phyloP scores from a whole-genome alignment of 2,888 invertebrate genomes.

The Chloromyia formosa region DNA sequence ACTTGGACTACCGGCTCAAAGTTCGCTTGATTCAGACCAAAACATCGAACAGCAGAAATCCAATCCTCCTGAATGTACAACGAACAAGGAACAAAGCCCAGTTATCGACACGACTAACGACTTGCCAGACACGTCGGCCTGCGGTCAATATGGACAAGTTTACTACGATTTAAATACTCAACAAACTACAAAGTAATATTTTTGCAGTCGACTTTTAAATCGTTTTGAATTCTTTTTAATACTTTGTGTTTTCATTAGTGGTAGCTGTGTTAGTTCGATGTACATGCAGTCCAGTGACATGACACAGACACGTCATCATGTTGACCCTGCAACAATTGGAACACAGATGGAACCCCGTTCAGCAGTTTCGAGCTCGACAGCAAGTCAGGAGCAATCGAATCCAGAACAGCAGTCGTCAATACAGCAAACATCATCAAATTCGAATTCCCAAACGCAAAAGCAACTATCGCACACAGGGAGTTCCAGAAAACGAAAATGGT shows the following conservation, averaged over 20 bases:
- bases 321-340: slow-evolving; percentile 44
- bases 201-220: too few relatives aligned
- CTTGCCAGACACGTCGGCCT: not conserved
- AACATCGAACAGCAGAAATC: slow-evolving; percentile 17
- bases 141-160: slow-evolving; percentile 42
- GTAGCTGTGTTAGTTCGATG: slow-evolving; percentile 43
- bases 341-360: slow-evolving; percentile 41
- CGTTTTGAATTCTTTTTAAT: too few relatives aligned
- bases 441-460: slow-evolving; percentile 26
- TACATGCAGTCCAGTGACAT: slow-evolving; percentile 48
- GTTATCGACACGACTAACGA: not conserved
- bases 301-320: slow-evolving; percentile 50
- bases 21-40: slow-evolving; percentile 30
- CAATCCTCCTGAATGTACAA: not conserved
- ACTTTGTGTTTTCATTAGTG: slow-evolving; percentile 19
- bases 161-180: slow-evolving; percentile 52
- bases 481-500: slow-evolving; percentile 66
- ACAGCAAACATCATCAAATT: slow-evolving; percentile 17
- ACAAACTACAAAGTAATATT: slow-evolving; percentile 50
- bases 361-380: slow-evolving; percentile 3
- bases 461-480: slow-evolving; percentile 42
- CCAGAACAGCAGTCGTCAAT: slow-evolving; percentile 24
- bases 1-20: slow-evolving; percentile 48
- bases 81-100: not conserved
- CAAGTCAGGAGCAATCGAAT: slow-evolving; percentile 33